These are phyloP conservation scores for Scaptomyza caliginosa DNA, from an alignment of 2,888 invertebrate species.

Conservation along the genomic window DNA sequence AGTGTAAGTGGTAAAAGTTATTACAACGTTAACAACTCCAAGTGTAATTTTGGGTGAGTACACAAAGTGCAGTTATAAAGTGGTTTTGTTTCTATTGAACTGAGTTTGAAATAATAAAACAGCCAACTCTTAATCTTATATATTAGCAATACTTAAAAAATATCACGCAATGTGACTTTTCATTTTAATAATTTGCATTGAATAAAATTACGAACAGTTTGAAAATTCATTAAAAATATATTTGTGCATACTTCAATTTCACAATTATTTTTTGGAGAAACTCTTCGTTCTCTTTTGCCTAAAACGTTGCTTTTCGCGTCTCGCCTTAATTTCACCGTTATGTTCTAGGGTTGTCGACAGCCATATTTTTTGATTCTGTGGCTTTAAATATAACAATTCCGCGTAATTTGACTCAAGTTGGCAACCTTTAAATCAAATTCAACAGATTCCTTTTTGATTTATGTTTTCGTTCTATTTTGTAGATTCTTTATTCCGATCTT, in stretches of 20 bases:
- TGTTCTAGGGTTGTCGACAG: neutral
- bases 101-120: neutral
- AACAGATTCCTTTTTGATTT: neutral
- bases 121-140: neutral
- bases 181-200: neutral
- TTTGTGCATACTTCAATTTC: neutral
- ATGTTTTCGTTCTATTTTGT: neutral
- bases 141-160: neutral
- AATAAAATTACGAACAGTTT: neutral
- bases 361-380: neutral
- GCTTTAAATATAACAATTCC: neutral
- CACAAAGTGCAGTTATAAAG: neutral
- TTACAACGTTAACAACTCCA: neutral
- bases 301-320: neutral
- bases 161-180: neutral
- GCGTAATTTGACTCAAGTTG: neutral
- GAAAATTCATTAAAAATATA: neutral
- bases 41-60: neutral
- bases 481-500: neutral
- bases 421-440: neutral
- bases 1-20: neutral
- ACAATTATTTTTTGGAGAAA: neutral
- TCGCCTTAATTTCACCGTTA: neutral
- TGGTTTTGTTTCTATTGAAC: neutral
- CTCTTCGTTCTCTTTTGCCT: neutral